Conservation (phyloP, 2,113 vertebrate species). For the Cyanoramphus novaezelandiae region DNA sequence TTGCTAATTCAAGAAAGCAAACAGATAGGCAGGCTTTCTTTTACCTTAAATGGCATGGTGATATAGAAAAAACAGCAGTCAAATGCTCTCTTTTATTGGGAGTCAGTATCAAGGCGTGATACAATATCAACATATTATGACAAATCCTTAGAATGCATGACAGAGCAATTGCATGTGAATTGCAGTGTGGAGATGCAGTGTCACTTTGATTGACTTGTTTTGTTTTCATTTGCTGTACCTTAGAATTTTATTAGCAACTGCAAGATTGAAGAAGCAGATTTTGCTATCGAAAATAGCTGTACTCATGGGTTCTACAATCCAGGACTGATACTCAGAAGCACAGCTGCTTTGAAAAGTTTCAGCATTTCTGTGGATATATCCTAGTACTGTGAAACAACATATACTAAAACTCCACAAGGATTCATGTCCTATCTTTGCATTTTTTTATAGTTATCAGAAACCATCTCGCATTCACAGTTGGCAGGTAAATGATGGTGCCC, state of each 20-base stretch:
- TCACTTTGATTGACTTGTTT: slow-evolving; percentile 22
- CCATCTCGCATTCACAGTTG: neutral
- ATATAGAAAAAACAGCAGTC: neutral
- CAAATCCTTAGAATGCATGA: neutral
- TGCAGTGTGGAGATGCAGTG: neutral
- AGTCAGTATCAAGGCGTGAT: neutral
- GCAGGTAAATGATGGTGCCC: neutral
- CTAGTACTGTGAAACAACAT: neutral
- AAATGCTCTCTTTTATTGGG: neutral
- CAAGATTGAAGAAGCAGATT: neutral
- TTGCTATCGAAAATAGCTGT: neutral
- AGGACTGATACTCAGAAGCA: neutral
- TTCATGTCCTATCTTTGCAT: neutral
- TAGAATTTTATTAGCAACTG: neutral
- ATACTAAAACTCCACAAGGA: neutral
- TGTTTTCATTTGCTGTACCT: slow-evolving; percentile 1
- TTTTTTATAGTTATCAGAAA: neutral
- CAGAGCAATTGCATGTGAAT: neutral
- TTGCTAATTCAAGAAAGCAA: neutral
- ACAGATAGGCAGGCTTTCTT: neutral
- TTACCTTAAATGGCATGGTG: neutral
- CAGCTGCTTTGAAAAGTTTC: neutral
- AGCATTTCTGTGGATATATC: neutral
- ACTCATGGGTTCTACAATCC: neutral
- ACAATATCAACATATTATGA: neutral